Conservation (phyloP, 2,113 vertebrate genomes). For the Mastomys natalensis region DNA sequence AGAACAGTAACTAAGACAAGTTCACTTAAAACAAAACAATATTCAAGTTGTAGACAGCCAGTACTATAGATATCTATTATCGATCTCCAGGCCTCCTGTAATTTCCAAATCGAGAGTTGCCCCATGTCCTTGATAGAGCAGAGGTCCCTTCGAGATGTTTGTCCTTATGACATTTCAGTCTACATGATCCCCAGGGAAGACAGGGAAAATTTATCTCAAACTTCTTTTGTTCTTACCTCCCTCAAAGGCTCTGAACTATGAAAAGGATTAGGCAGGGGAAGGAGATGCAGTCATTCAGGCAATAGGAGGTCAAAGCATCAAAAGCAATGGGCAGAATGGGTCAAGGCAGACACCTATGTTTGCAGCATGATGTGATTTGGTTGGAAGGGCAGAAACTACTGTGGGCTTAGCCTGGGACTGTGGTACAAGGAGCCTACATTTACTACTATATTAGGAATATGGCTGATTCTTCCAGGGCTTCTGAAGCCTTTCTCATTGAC, state of each 20-base stretch:
- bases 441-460: not conserved
- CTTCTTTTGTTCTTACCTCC: not conserved
- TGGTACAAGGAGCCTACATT: not conserved
- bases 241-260: slow-evolving; percentile 8
- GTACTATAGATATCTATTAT: not conserved
- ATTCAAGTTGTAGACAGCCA: not conserved
- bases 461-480: not conserved
- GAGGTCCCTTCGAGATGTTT: not conserved
- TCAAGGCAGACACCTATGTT: not conserved
- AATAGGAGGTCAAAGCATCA: not conserved
- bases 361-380: not conserved
- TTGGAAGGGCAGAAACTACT: not conserved
- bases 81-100: not conserved
- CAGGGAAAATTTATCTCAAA: not conserved
- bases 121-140: not conserved
- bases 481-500: not conserved
- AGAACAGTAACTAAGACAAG: not conserved
- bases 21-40: slow-evolving; percentile 12
- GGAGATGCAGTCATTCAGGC: not conserved
- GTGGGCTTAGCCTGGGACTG: not conserved
- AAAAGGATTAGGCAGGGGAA: not conserved
- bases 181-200: not conserved
- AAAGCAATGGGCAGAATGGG: not conserved
- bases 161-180: not conserved
- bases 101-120: not conserved